Base-by-base conservation (phyloP, 30 jellyfish, hydroid and myxozoan genomes). In the Aurelia sp. region DNA sequence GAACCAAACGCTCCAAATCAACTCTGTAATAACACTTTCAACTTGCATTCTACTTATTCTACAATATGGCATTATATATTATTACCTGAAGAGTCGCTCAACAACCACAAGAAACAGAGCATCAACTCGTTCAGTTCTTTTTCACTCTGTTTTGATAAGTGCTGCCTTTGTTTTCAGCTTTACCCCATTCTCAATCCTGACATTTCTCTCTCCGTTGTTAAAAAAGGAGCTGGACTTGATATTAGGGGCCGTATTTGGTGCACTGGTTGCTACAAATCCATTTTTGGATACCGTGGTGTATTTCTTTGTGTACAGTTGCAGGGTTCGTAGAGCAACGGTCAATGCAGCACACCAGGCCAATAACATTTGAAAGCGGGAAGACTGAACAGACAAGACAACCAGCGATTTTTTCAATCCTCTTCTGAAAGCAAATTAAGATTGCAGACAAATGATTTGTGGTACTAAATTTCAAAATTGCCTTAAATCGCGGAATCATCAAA, bases 241-340 rank as follows among this genome's bases (percentile, higher is more conserved):
- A 37, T 37, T 37, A 7, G 33, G 30, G 48, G 35, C 35, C 33
- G n/a, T 63, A 12, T 35, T 15, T 12, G 51, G 15, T 19, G 30
- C 35, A 19, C 33, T 63, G 74, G 74, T 63, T 35, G 74, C 74
- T 12, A 63, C 74, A 16, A 63, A 63, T 41, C 74, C 74, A 8
- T 41, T 63, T 15, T 41, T 63, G 33, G 74, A 63, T 63, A 63
- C 74, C 15, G 48, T 63, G 4, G 74, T 63, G 13, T 63, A 63
- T 0, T 63, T 63, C 74, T 20, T 19, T 16, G 33, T 63, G 1
- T 12, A 63, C 35, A 35, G 5, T 15, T 63, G 74, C 33, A 63
- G 74, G 50, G 50, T 3, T 37, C 50, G 50, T 37, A 37, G 50
- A 37, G 7, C 50, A 37, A 37, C 11, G 4, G 50, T 37, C 50